Base-by-base conservation (phyloP, 2,113 vertebrate genomes). In the Triplophysa siluroides region DNA sequence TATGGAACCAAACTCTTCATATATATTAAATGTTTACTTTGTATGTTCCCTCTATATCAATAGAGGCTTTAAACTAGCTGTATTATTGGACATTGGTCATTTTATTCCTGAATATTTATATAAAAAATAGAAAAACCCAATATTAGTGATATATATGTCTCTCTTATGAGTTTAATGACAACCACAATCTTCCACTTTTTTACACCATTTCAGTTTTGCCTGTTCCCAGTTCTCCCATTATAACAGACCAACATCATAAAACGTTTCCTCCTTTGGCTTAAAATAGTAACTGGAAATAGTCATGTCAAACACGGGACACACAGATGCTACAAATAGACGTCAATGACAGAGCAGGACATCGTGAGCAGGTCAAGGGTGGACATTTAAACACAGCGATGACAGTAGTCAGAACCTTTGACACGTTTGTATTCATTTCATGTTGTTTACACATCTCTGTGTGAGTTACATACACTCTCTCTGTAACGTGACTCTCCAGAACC, bases 221-320 rank as follows among this genome's bases (percentile, higher is more conserved):
- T 65, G 45, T 21, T 66, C 62, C 52, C 41, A 50, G 60, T 66
- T 65, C 74, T 56, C 62, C 69, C 43, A 56, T 76, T 63, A 69
- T 79, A 78, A 71, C 38, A 18, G 52, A 45, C 50, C 65, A 69
- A 8, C 52, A 71, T 52, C 73, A 66, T 60, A 54, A 67, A 52
- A 76, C 10, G 64, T 58, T 73, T 63, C 68, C 50, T 76, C 6
- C 60, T 63, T 56, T 45, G 69, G 61, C 60, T 73, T 65, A 77
- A 56, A n/a, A 80, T 23, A 66, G 52, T 24, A 65, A 80, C 43
- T 71, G 56, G 29, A 77, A 83, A 83, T 62, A 71, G 75, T 80
- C 61, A 77, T 79, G 26, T 67, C 24, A 74, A 68, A 74, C 19
- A 21, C 14, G 64, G 33, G 61, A 56, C 63, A 78, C 45, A 63